Conservation (phyloP, 2,888 invertebrate species). For the Diplolepis rosae region DNA sequence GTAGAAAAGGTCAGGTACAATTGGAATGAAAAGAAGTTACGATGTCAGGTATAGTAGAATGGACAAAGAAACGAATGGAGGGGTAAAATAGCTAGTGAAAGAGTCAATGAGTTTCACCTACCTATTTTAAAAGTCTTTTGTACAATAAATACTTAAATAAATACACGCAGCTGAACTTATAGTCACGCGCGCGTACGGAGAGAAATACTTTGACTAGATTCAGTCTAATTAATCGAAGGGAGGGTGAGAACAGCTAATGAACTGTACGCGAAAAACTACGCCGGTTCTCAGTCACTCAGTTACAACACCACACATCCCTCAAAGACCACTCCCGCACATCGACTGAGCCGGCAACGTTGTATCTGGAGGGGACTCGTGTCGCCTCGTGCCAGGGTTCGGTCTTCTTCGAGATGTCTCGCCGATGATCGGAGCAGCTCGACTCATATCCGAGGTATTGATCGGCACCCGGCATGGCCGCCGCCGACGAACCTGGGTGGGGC, state of each 20-base stretch:
- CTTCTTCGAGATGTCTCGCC: slow-evolving; percentile 48
- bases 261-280: slow-evolving; percentile 54
- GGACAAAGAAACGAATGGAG: background rate
- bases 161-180: slow-evolving; percentile 53
- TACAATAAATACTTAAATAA: slow-evolving; percentile 69
- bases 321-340: slow-evolving; percentile 73
- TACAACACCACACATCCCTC: slow-evolving; percentile 71
- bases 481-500: slow-evolving; percentile 70
- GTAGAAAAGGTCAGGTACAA: background rate
- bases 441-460: slow-evolving; percentile 73
- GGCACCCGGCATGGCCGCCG: slow-evolving; percentile 62
- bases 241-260: slow-evolving; percentile 42
- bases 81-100: background rate
- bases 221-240: slow-evolving; percentile 18
- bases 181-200: slow-evolving; percentile 34
- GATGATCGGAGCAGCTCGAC: slow-evolving; percentile 33
- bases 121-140: slow-evolving; percentile 68
- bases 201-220: slow-evolving; percentile 35
- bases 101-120: slow-evolving; percentile 48
- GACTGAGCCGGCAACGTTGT: slow-evolving; percentile 71
- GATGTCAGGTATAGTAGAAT: background rate
- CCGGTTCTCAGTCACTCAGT: slow-evolving; percentile 63
- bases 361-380: slow-evolving; percentile 58
- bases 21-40: background rate
- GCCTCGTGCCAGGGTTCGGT: slow-evolving; percentile 64